Conservation (phyloP, 2,888 invertebrate species). For the Diabrotica balteata region DNA sequence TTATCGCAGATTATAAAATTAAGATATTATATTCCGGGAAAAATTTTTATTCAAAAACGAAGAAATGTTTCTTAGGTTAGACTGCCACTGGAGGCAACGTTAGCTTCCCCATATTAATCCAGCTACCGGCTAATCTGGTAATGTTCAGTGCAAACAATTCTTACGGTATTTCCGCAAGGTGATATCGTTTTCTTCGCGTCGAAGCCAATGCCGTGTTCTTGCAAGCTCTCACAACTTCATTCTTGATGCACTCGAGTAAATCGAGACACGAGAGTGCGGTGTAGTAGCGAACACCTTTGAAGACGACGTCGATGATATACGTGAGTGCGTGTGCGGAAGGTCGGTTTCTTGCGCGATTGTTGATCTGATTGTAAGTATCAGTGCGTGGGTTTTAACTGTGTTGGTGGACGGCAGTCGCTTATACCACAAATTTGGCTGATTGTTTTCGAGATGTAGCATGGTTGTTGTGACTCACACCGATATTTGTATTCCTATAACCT, state of each 20-base stretch:
- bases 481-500: constrained; percentile 52
- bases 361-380: not conserved
- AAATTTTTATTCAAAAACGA: not conserved
- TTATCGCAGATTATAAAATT: too few relatives aligned
- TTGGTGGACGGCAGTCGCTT: constrained; percentile 19
- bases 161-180: constrained; percentile 23
- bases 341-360: not conserved
- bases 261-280: constrained; percentile 7
- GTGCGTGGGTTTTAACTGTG: constrained; percentile 12
- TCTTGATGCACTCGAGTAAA: constrained; percentile 5
- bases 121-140: constrained; percentile 13
- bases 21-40: not conserved
- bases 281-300: constrained; percentile 1
- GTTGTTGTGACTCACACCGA: constrained; percentile 53
- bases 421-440: constrained; percentile 6
- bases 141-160: constrained; percentile 9
- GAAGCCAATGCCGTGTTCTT: constrained; percentile 1
- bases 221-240: not conserved
- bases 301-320: constrained; percentile 7
- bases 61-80: not conserved
- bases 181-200: constrained; percentile 18
- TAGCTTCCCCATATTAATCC: constrained; percentile 4
- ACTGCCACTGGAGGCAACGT: not conserved
- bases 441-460: constrained; percentile 46
- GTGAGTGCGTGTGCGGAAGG: constrained; percentile 1